Evolutionary conservation across 1,140 invertebrate genomes (phyloP), one percentile per base, ranked within the genome.

Genomic region (Parapsyche elsis): DNA sequence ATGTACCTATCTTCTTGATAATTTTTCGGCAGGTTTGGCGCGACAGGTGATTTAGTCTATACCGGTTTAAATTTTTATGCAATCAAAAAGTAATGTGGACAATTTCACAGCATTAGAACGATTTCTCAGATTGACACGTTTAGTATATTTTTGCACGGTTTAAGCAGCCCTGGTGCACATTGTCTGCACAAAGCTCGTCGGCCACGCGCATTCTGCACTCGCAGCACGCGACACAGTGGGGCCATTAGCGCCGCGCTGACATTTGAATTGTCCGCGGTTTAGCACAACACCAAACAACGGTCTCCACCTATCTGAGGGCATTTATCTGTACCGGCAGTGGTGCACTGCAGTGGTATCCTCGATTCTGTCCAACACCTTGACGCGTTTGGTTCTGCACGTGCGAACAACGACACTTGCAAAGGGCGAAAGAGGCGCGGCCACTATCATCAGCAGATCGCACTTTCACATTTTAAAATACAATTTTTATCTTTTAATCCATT

Each of bases 251-350:
- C 45, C 77, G 30, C 23, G 77, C 30, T 59, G 77, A 78, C 77
- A 78, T 78, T 78, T 78, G 77, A 78, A 78, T 78, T 78, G 77
- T 67, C 16, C 45, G 76, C 59, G 77, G 30, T 70, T 77, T 77
- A 71, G 61, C 67, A 64, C 24, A 49, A 59, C 71, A 16, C 30
- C 16, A 30, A 73, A 73, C 45, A 49, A 30, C 44, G 73, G 10
- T 16, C n/a, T 21, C 44, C 14, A 57, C 75, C 61, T 67, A 61
- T 61, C 57, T 61, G 57, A 21, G 21, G 57, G 57, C 16, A 61
- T 61, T 61, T 61, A 61, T 61, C 57, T 61, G 57, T 19, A n/a
- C n/a, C 24, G 9, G 49, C 49, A 53, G 49, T 10, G 12, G 10
- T 16, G 10, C 49, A 53, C 16, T 53, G 10, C 49, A 53, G 49